Percentiles rank a stretch among this genome's conserved stretches.
Conservation (phyloP, 2,797 vertebrate genomes). For the Clarias pachynema region DNA sequence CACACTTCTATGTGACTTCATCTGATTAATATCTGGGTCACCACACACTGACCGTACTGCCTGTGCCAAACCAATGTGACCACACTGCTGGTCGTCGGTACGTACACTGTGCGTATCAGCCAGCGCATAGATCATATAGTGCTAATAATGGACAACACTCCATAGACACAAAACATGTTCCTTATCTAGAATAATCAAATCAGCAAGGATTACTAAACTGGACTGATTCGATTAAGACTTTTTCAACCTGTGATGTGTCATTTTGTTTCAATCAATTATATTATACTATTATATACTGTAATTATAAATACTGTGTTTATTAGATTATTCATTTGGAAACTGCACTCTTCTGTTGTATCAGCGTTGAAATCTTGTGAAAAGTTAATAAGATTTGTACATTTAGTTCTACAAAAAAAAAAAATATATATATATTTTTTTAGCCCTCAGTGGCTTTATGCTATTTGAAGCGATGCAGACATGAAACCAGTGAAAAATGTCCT, state of each 20-base stretch:
- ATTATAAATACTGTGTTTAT: background rate
- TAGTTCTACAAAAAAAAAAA: too few species aligned
- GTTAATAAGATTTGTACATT: background rate
- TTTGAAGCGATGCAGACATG: constrained; percentile 18
- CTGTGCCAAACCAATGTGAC: constrained; percentile 34
- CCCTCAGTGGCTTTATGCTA: background rate
- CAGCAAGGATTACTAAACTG: background rate
- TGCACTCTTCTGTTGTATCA: background rate
- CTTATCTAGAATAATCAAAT: background rate
- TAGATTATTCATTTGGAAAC: background rate
- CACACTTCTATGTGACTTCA: constrained; percentile 25
- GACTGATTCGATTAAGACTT: background rate
- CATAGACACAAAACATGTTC: background rate
- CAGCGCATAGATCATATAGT: background rate
- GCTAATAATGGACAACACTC: background rate
- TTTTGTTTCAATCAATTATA: too few species aligned
- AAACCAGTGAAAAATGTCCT: constrained; percentile 19
- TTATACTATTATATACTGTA: too few species aligned
- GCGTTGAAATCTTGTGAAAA: background rate
- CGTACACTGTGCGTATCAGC: constrained; percentile 4
- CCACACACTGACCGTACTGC: constrained; percentile 42
- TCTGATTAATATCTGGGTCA: constrained; percentile 53
- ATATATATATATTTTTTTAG: background rate
- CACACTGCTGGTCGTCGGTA: background rate
- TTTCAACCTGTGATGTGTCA: background rate